phyloP scores from a whole-genome alignment of 2,113 vertebrate genomes.

The Poeciliopsis turrubarensis region DNA sequence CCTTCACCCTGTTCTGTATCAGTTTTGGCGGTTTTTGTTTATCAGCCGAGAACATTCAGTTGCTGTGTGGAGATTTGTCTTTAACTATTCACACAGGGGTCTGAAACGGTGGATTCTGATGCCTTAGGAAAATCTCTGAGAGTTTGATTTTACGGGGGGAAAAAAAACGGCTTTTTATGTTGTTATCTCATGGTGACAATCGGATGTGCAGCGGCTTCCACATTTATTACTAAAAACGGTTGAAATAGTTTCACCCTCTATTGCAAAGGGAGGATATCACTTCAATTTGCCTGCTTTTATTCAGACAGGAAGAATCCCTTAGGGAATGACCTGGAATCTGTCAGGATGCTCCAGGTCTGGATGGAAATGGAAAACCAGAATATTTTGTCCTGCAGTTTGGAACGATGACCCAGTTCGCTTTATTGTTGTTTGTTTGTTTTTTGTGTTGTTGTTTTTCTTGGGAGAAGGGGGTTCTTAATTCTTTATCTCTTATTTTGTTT shows the following conservation, averaged over 20 bases:
- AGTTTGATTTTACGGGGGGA: neutral
- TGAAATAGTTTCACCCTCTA: neutral
- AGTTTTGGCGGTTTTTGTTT: constrained; percentile 9
- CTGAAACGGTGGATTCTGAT: neutral
- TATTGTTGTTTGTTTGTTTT: neutral
- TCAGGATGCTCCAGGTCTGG: neutral
- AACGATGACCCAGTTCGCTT: neutral
- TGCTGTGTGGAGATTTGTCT: neutral
- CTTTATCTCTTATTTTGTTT: neutral
- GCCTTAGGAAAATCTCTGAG: neutral
- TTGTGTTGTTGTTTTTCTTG: too few species aligned
- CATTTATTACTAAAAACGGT: neutral
- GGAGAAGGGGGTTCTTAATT: neutral
- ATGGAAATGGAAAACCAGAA: neutral
- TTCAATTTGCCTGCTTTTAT: neutral
- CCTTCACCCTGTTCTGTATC: constrained; percentile 47
- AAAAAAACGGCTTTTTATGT: neutral
- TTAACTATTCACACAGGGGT: neutral
- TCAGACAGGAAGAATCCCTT: too few species aligned
- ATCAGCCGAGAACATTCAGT: constrained; percentile 13
- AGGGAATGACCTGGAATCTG: neutral
- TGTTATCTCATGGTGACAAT: neutral
- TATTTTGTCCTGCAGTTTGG: too few species aligned
- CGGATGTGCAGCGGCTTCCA: neutral
- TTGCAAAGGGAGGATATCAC: neutral